A percentile compares a stretch with the other conserved stretches of the same genome.
Conservation (phyloP, 2,113 vertebrate species). For the Bambusicola thoracicus region DNA sequence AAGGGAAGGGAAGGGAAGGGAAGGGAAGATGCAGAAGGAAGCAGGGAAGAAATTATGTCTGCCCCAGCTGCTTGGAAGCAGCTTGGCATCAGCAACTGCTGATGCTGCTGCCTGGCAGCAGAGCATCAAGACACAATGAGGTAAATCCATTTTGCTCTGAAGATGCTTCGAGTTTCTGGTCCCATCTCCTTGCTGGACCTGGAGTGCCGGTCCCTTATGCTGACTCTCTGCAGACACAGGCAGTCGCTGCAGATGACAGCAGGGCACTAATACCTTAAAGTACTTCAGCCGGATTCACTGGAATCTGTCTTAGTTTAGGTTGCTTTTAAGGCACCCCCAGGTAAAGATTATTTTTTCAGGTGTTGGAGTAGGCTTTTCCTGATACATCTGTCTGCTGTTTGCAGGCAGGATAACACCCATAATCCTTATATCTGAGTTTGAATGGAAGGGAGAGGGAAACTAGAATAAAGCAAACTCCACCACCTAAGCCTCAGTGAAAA, state of each 20-base stretch:
- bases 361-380: not conserved
- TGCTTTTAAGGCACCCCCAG: not conserved
- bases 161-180: not conserved
- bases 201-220: not conserved
- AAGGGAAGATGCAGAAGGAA: not conserved
- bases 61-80: not conserved
- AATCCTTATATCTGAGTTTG: not conserved
- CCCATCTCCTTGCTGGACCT: not conserved
- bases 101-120: not conserved
- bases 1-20: not conserved
- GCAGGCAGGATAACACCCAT: not conserved
- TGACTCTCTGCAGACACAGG: not conserved
- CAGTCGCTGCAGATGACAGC: constrained; percentile 56
- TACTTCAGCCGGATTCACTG: constrained; percentile 61
- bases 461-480: not conserved
- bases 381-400: not conserved
- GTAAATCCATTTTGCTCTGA: not conserved
- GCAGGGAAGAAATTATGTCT: not conserved
- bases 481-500: not conserved
- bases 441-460: not conserved
- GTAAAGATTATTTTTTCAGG: not conserved
- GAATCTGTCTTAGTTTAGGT: constrained; percentile 43
- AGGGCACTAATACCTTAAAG: constrained; percentile 66
- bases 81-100: not conserved
- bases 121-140: not conserved